Conservation (phyloP, 2,888 invertebrate genomes). For the Kryphioiulus occultus region DNA sequence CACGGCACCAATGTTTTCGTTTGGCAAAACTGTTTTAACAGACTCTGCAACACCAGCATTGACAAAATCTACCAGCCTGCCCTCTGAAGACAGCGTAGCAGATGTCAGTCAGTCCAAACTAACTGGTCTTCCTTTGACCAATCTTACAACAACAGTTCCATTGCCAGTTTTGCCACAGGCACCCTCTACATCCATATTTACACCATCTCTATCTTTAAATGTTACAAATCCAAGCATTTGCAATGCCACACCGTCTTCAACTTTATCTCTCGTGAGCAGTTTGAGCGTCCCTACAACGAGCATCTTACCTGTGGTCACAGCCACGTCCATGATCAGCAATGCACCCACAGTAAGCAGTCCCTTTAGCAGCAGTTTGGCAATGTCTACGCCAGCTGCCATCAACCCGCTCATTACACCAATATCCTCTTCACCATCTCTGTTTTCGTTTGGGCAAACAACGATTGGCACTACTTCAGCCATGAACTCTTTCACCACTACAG, state of each 20-base stretch:
- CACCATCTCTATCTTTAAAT: not conserved
- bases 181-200: not conserved
- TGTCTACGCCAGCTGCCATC: not conserved
- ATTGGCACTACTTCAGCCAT: not conserved
- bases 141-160: not conserved
- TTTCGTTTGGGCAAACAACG: conserved; percentile 7
- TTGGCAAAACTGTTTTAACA: not conserved
- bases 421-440: not conserved
- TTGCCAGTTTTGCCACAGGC: not conserved
- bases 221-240: not conserved
- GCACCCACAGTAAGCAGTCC: conserved; percentile 13
- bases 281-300: not conserved
- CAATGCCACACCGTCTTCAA: not conserved
- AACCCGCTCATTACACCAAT: not conserved
- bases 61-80: not conserved
- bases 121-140: no score
- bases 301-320: conserved; percentile 1
- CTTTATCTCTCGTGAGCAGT: not conserved
- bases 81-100: not conserved
- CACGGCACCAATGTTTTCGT: not conserved
- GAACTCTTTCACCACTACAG: not conserved
- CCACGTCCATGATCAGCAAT: not conserved
- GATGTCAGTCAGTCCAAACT: not conserved
- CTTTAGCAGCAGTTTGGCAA: not conserved
- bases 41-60: not conserved